Base-by-base conservation (phyloP, 2,888 invertebrate species). In the Rotaria socialis region DNA sequence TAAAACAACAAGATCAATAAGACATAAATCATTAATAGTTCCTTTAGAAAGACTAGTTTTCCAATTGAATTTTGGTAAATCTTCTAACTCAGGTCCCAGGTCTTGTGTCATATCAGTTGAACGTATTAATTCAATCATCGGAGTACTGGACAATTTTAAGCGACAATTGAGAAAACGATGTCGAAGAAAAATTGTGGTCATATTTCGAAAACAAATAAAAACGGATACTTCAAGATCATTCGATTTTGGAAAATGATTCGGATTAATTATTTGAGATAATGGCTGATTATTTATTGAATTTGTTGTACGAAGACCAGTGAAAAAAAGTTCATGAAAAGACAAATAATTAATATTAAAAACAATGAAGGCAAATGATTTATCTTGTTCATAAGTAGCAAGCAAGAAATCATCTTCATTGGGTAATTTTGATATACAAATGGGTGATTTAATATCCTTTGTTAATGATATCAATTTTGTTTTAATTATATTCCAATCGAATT, bases 121-220 rank as follows among this genome's bases (percentile, higher is more conserved):
- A 47, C 47, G 47, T 80, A 80, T 47, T 19, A 80, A 11, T 80
- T 80, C 80, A 47, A 80, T 80, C 3, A 47, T 4, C 11, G 10
- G 24, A n/a, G 47, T 24, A n/a, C 11, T 43, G 0, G 47, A n/a
- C 47, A 47, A n/a, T 67, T 14, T 67, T 80, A 80, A 47, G 47
- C 47, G 43, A 47, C 47, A 80, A 47, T 80, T 80, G 19, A 43
- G 47, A 80, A 80, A 80, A 19, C 80, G 80, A 80, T 80, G 80
- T 47, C 47, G 80, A 47, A 80, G 47, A 47, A 80, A 80, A 24
- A 24, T 43, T n/a, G 80, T 47, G 10, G 47, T 43, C 80, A 80
- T 80, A 80, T 80, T 80, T 47, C 80, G 80, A 80, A 80, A 47
- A 80, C 80, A 80, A 47, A 80, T 80, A 47, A 80, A 80, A 43